Percentiles rank a stretch among this genome's conserved stretches.
Evolutionary conservation across 2,113 vertebrate genomes (phyloP).

Genomic region (Sinocyclocheilus anshuiensis): DNA sequence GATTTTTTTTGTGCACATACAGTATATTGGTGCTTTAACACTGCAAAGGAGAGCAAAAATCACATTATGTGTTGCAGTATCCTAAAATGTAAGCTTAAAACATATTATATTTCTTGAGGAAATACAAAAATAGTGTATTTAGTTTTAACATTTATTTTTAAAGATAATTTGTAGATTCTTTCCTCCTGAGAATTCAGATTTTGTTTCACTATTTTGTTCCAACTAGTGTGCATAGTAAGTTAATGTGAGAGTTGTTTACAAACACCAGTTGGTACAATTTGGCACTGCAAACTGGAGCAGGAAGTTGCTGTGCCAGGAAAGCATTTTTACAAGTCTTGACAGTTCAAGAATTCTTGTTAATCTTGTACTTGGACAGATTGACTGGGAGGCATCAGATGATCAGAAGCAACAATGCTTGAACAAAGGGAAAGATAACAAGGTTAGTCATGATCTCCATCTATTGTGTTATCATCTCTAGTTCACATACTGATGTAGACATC

Average conservation of each 20-base stretch:
- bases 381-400: constrained; percentile 87
- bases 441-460: constrained; percentile 59
- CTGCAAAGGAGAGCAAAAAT: too few relatives aligned
- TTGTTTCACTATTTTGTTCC: background rate
- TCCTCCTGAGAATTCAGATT: background rate
- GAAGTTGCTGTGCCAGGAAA: background rate
- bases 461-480: background rate
- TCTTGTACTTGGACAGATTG: constrained; percentile 76
- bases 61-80: background rate
- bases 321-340: constrained; percentile 7
- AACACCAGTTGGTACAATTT: background rate
- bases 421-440: constrained; percentile 94
- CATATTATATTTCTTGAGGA: background rate
- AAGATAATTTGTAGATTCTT: background rate
- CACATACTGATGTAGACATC: background rate
- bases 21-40: background rate
- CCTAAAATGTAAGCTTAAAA: background rate
- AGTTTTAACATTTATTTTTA: background rate
- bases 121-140: background rate
- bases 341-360: background rate
- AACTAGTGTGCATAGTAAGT: background rate
- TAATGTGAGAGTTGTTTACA: background rate
- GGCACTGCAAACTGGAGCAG: background rate
- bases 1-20: background rate
- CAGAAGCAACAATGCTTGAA: constrained; percentile 83